Conservation (phyloP, 2,113 vertebrate genomes). For the Dasyprocta punctata region DNA sequence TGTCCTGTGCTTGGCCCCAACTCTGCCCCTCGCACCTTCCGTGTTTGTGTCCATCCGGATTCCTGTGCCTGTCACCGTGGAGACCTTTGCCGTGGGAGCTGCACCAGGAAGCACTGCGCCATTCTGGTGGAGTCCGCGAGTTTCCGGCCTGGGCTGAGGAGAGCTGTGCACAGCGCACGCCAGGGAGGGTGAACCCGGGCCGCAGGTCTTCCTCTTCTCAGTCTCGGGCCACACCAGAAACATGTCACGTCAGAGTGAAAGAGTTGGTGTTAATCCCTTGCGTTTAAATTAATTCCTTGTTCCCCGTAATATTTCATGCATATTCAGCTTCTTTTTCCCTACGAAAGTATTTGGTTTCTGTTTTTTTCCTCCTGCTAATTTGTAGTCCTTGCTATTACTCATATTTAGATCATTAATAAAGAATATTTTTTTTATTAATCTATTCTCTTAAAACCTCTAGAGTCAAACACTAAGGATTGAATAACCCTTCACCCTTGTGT, state of each 20-base stretch:
- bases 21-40: not conserved
- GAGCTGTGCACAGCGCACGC: not conserved
- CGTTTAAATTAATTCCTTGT: conserved; percentile 4
- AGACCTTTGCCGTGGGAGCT: not conserved
- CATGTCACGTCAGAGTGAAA: conserved; percentile 1
- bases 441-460: conserved; percentile 38
- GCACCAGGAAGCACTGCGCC: conserved; percentile 2
- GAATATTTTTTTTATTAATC: conserved; percentile 59
- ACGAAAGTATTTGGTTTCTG: not conserved
- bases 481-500: not conserved
- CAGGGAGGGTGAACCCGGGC: not conserved
- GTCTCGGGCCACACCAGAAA: not conserved
- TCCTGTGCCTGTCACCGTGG: not conserved
- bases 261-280: not conserved
- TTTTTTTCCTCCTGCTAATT: conserved; percentile 3
- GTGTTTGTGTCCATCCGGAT: not conserved
- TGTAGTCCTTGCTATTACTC: not conserved
- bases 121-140: not conserved
- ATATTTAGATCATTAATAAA: conserved; percentile 7
- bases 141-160: not conserved
- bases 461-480: conserved; percentile 9
- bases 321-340: not conserved
- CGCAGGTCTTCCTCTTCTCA: not conserved
- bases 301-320: not conserved
- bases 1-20: not conserved